Evolutionary conservation across 2,888 invertebrate species (phyloP), one percentile per base, ranked within the genome.

Genomic region (Lysandra bellargus): DNA sequence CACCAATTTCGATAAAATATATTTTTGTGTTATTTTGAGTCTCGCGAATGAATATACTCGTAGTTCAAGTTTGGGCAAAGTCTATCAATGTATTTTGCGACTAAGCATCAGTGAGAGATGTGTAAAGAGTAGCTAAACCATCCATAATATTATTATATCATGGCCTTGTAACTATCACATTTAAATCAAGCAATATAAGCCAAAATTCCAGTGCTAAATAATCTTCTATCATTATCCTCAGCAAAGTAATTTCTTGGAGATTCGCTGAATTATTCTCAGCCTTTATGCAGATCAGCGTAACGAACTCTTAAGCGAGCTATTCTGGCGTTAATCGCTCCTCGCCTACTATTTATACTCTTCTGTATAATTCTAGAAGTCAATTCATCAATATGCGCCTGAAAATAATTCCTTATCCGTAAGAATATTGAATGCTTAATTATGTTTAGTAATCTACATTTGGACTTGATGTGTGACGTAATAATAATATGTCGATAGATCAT

Each of bases 281-380:
- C 61, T n/a, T 61, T 72, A 14, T 6, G 44, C 44, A 76, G 53
- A 53, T 53, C 12, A 57, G 76, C 33, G 33, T 23, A 49, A 14
- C 53, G 23, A 57, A 23, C 17, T 33, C 30, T 49, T 72, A 33
- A 64, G 53, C 72, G 73, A 73, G 73, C 60, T 78, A 78, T 78
- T 73, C 57, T 78, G 53, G 37, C 78, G 49, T 72, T 72, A 73
- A 78, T 78, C 73, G 73, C 37, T 78, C 72, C 72, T 12, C 78
- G 64, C 30, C 40, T 33, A 60, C 33, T 78, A 78, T 78, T 78
- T 73, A 49, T 60, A 73, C 40, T 75, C 75, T 49, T 23, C 49
- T 44, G 30, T 75, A 53, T 74, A 44, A 73, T 74, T 74, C 14
- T 9, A 49, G 49, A 49, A 9, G 75, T 30, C 30, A 75, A 30